Evolutionary conservation across 2,113 vertebrate genomes (phyloP).

Genomic region (Cyanoderma ruficeps): DNA sequence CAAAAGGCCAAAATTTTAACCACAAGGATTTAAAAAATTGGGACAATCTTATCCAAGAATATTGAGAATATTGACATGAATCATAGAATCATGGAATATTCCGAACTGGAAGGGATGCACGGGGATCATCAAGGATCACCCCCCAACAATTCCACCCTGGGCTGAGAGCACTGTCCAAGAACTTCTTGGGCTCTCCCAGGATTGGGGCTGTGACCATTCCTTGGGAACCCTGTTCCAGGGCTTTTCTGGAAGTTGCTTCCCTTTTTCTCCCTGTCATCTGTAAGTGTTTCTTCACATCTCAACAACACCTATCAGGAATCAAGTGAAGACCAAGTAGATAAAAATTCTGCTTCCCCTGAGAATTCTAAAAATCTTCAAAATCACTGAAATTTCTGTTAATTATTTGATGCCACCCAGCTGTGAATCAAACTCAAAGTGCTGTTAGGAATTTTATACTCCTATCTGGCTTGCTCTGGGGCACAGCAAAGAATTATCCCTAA

Average conservation of each 20-base stretch:
- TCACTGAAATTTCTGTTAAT: background rate
- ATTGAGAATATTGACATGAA: background rate
- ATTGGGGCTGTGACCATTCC: accelerated
- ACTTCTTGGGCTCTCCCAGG: background rate
- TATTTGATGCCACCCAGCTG: background rate
- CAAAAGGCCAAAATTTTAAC: background rate
- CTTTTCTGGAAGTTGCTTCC: background rate
- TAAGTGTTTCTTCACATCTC: background rate
- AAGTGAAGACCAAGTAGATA: background rate
- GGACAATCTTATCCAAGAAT: background rate
- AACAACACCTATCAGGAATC: background rate
- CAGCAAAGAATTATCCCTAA: background rate
- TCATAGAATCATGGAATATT: background rate
- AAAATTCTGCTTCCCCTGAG: background rate
- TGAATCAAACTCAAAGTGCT: background rate
- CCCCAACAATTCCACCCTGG: background rate
- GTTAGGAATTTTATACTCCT: background rate
- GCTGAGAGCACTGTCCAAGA: background rate
- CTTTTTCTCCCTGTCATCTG: accelerated
- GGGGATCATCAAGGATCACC: background rate
- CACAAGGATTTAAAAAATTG: background rate
- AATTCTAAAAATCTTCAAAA: background rate
- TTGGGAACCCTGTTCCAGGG: background rate
- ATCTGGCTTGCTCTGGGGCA: background rate
- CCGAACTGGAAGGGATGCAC: background rate